Evolutionary conservation across 2,113 vertebrate species (phyloP), one percentile per base, ranked within the genome.

Genomic region (Indri indri): DNA sequence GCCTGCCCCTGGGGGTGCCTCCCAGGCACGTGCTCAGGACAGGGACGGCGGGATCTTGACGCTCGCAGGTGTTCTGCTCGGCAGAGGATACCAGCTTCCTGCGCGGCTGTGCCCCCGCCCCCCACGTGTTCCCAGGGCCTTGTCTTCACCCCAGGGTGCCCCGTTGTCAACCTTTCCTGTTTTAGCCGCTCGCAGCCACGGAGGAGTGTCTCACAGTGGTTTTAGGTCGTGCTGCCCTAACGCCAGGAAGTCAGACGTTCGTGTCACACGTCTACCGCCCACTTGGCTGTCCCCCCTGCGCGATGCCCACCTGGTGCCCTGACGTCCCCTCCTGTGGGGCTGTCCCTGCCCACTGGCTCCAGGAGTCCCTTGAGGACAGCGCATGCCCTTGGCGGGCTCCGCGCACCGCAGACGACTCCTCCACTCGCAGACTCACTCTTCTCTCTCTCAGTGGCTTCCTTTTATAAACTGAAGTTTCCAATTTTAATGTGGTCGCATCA

Each of bases 191-290:
- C 14, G 17, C 16, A 13, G 37, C 27, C 0, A 6, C 5, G 32
- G 14, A 6, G 20, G 4, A 22, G 45, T 2, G 6, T 34, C 68
- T 34, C 13, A 0, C 3, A 0, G 66, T 2, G n/a, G 25, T 12
- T 30, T 61, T 14, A 40, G 32, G 13, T 18, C 37, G 14, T 20
- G 47, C 66, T 34, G 73, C 45, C 22, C 54, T n/a, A 45, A 10
- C 5, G 3, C 1, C 25, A 45, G 11, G 17, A 47, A 25, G 54
- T 6, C 1, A 11, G 54, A n/a, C 8, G 17, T 40, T n/a, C 32
- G 32, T 32, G 17, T 16, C 30, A 2, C 8, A 3, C 5, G 1
- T 32, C 0, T 2, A 3, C 37, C 6, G 27, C 14, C 87, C 57
- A 6, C 25, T 47, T 27, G 22, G 57, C 4, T 3, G 4, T 52